Conservation (phyloP, 2,888 invertebrate genomes). For the Rutpela maculata region DNA sequence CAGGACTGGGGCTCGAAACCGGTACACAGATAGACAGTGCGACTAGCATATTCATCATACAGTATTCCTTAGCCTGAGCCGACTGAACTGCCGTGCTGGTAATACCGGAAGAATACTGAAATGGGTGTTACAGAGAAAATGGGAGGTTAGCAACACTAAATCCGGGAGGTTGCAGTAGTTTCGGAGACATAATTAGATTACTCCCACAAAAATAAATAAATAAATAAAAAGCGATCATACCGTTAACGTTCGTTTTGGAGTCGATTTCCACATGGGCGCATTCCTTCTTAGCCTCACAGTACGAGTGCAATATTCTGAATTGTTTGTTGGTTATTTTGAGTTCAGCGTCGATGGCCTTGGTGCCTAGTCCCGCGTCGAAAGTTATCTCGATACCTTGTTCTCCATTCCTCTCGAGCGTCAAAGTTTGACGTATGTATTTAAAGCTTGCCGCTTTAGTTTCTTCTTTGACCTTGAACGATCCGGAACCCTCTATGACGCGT, state of each 20-base stretch:
- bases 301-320: constrained; percentile 82
- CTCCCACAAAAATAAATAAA: no score
- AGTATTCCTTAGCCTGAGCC: no score
- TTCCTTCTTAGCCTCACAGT: constrained; percentile 87
- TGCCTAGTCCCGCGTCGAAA: constrained; percentile 82
- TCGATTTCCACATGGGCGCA: constrained; percentile 85
- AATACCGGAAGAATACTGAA: no score
- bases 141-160: no score
- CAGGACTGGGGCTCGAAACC: no score
- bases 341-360: constrained; percentile 82
- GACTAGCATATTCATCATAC: no score
- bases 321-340: constrained; percentile 84
- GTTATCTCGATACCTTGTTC: constrained; percentile 83
- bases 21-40: no score
- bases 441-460: constrained; percentile 83
- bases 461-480: constrained; percentile 82
- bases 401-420: constrained; percentile 77
- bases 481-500: constrained; percentile 85
- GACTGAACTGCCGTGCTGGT: no score
- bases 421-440: constrained; percentile 81
- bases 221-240: constrained; percentile 52
- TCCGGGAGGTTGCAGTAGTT: no score
- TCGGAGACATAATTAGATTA: no score
- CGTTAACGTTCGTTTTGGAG: constrained; percentile 75
- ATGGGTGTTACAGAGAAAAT: no score